Evolutionary conservation across 2,797 vertebrate genomes (phyloP).

Genomic region (Chelonia mydas): DNA sequence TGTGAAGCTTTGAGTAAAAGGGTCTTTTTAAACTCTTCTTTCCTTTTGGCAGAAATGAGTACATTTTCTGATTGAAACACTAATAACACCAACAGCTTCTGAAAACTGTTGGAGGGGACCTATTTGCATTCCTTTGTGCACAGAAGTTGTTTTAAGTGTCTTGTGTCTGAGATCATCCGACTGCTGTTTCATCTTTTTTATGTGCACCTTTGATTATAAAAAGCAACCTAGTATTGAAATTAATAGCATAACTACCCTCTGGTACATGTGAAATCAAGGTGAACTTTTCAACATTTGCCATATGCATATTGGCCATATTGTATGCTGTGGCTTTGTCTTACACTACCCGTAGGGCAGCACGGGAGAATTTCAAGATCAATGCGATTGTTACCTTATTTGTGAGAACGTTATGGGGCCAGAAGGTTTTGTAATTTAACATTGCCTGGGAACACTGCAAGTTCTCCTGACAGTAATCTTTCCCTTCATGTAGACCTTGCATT

Average conservation of each 20-base stretch:
- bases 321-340: neutral
- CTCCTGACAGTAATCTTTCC: neutral
- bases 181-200: neutral
- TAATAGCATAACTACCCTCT: neutral
- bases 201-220: neutral
- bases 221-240: neutral
- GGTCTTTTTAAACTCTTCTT: constrained; percentile 28
- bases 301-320: neutral
- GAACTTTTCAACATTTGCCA: fast-evolving
- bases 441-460: neutral
- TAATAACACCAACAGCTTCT: constrained; percentile 40
- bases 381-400: fast-evolving
- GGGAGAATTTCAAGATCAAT: neutral
- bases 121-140: constrained; percentile 39
- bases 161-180: neutral
- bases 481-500: fast-evolving
- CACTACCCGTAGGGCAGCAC: neutral
- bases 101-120: neutral
- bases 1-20: neutral
- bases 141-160: neutral
- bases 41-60: neutral
- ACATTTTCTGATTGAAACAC: constrained; percentile 29
- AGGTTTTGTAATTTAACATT: neutral
- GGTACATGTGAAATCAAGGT: neutral
- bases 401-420: fast-evolving